Conservation (phyloP, 2,797 vertebrate genomes). For the Zonotrichia albicollis region DNA sequence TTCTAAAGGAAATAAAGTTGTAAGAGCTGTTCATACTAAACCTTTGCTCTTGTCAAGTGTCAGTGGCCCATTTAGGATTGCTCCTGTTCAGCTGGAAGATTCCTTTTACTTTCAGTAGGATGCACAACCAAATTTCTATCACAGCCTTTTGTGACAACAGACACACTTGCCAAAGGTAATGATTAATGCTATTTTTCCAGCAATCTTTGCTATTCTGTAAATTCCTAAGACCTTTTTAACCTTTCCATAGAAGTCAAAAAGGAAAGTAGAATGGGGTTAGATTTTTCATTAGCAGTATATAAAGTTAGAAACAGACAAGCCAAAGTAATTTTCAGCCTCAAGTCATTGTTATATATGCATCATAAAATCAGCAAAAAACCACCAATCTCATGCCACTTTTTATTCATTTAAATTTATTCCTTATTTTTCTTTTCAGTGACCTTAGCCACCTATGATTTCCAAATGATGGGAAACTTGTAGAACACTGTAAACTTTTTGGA, state of each 20-base stretch:
- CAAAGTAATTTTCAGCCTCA: background rate
- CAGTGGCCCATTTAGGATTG: background rate
- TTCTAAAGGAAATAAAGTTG: conserved; percentile 12
- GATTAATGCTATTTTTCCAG: background rate
- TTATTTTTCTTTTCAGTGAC: background rate
- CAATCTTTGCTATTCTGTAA: background rate
- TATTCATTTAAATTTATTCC: background rate
- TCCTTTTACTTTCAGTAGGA: background rate
- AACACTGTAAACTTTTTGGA: background rate
- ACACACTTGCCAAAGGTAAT: background rate
- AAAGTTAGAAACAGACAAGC: background rate
- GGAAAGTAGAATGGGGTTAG: background rate
- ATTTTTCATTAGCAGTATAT: background rate
- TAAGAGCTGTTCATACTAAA: conserved; percentile 1
- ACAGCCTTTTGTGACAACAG: background rate
- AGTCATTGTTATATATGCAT: background rate
- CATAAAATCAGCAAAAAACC: background rate
- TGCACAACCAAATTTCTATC: background rate
- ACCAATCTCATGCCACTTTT: background rate
- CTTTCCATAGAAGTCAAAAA: background rate
- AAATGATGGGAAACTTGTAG: background rate
- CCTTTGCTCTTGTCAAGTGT: background rate
- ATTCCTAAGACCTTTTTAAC: background rate
- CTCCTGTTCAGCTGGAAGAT: background rate
- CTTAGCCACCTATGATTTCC: background rate